Evolutionary conservation across 2,888 invertebrate species (phyloP).

Genomic region (Drosophila greeni): DNA sequence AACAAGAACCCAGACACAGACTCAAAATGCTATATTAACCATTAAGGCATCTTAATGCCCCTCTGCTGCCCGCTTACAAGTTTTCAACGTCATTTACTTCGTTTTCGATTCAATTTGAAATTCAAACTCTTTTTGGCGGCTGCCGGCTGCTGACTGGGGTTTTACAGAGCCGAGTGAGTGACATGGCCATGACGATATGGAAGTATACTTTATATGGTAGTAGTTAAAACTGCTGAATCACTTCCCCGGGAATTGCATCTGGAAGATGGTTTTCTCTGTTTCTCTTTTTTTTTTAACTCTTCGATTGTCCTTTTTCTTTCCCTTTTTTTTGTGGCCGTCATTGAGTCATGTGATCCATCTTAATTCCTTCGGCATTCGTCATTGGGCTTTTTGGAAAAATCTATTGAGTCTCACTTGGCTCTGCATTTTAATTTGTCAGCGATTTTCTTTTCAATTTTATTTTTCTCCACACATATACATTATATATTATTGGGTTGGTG

Average conservation of each 20-base stretch:
- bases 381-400: conserved; percentile 56
- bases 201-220: conserved; percentile 21
- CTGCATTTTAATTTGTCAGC: conserved; percentile 73
- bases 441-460: conserved; percentile 41
- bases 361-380: conserved; percentile 74
- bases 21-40: conserved; percentile 57
- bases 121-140: conserved; percentile 66
- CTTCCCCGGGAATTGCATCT: conserved; percentile 49
- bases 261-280: conserved; percentile 47
- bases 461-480: conserved; percentile 28
- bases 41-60: conserved; percentile 63
- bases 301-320: conserved; percentile 31
- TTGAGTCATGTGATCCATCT: conserved; percentile 78
- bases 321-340: conserved; percentile 57
- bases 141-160: conserved; percentile 36
- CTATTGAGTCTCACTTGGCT: conserved; percentile 53
- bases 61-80: conserved; percentile 42
- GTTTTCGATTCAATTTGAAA: conserved; percentile 67
- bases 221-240: conserved; percentile 66
- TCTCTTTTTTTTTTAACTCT: conserved; percentile 41
- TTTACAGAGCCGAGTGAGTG: conserved; percentile 53
- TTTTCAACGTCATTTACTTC: conserved; percentile 67
- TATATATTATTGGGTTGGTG: conserved; percentile 58
- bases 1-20: conserved; percentile 32
- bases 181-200: conserved; percentile 62